Percentiles rank a stretch among this genome's conserved stretches.
Conservation (phyloP, 2,113 vertebrate species). For the Petroica traversi region DNA sequence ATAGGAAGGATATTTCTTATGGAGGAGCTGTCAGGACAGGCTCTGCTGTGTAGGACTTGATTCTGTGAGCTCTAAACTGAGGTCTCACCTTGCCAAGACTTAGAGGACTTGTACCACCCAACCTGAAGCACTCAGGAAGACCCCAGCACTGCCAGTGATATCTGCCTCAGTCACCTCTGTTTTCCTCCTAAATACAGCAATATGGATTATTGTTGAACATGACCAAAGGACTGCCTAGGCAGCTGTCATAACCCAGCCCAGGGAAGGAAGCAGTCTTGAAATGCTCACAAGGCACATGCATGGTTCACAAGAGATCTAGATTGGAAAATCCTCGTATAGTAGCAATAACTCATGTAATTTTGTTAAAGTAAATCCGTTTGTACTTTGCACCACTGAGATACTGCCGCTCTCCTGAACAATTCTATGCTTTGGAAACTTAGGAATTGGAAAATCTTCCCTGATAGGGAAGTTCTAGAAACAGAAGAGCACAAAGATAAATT, state of each 20-base stretch:
- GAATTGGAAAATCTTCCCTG: not conserved
- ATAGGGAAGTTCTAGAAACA: not conserved
- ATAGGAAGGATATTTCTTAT: not conserved
- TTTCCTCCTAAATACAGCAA: not conserved
- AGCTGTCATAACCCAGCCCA: not conserved
- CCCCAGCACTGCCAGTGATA: not conserved
- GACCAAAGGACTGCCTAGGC: not conserved
- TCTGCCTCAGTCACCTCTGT: not conserved
- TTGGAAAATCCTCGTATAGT: not conserved
- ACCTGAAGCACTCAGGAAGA: not conserved
- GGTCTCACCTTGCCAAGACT: not conserved
- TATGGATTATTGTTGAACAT: not conserved
- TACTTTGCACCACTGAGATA: not conserved
- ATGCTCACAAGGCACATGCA: not conserved
- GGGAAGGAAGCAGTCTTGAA: not conserved
- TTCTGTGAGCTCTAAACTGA: not conserved
- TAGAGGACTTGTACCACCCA: not conserved
- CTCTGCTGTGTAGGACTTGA: not conserved
- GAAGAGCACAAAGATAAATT: not conserved
- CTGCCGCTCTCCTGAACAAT: not conserved
- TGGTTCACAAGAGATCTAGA: not conserved
- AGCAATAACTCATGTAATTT: not conserved
- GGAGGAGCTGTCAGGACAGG: not conserved
- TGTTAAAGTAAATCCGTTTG: not conserved
- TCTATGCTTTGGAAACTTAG: not conserved